A percentile compares a stretch with the other conserved stretches of the same genome.
These are phyloP conservation scores for Uloborus diversus DNA, from an alignment of 1,140 invertebrate species.

Conservation along the genomic window DNA sequence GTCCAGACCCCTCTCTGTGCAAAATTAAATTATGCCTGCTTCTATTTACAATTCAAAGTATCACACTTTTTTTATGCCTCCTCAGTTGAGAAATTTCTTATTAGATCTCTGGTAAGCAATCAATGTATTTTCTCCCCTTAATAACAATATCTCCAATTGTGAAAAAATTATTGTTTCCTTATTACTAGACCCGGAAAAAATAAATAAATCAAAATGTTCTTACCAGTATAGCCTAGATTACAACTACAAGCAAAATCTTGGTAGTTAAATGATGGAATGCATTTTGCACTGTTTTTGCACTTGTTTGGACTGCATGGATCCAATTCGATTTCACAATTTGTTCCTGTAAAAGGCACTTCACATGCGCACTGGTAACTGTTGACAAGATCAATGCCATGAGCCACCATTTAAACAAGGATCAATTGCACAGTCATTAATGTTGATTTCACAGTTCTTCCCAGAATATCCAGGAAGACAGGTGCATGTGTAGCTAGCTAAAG, in stretches of 20 bases:
- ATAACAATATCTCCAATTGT: background rate
- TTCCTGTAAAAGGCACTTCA: conserved; percentile 66
- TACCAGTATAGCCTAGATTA: conserved; percentile 81
- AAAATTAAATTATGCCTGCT: no score
- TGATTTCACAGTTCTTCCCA: conserved; percentile 81
- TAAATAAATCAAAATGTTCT: no score
- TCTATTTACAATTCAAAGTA: no score
- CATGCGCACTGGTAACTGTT: conserved; percentile 57
- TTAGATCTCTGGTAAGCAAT: no score
- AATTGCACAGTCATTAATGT: conserved; percentile 91
- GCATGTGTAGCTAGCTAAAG: conserved; percentile 79
- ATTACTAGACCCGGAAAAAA: no score
- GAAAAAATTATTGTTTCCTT: conserved; percentile 27
- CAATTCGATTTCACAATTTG: conserved; percentile 52
- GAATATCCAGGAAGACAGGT: conserved; percentile 84
- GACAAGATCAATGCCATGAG: conserved; percentile 74
- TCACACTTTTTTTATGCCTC: no score
- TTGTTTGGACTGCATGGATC: conserved; percentile 83
- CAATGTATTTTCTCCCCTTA: no score
- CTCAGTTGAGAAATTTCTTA: no score
- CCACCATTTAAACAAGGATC: conserved; percentile 78
- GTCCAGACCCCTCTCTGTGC: no score
- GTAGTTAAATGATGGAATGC: conserved; percentile 87
- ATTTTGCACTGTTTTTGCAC: conserved; percentile 86
- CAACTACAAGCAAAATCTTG: conserved; percentile 90